Conservation (phyloP, 2,113 vertebrate species). For the Synchiropus splendidus region DNA sequence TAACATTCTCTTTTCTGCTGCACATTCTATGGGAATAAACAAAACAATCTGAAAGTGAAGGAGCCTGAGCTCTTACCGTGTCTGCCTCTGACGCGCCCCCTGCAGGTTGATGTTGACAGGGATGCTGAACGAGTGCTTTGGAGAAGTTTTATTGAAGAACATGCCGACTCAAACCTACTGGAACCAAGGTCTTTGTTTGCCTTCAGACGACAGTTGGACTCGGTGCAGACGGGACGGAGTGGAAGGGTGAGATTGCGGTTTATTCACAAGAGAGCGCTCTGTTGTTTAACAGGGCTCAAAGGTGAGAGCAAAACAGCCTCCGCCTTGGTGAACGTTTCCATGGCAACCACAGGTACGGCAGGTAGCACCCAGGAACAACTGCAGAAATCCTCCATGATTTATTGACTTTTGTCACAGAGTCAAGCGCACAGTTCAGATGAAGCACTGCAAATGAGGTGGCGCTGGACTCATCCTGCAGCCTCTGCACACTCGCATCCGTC, state of each 20-base stretch:
- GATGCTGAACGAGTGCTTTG: conserved; percentile 67
- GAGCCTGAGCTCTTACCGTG: conserved; percentile 60
- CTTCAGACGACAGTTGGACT: conserved; percentile 18
- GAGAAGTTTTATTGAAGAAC: conserved; percentile 50
- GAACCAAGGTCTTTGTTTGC: conserved; percentile 21
- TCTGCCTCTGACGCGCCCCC: conserved; percentile 55
- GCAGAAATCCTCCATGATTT: conserved; percentile 6
- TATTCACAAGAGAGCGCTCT: conserved; percentile 27
- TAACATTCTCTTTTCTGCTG: background rate
- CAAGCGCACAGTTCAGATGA: background rate
- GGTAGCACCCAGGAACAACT: conserved; percentile 24
- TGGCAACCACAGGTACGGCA: conserved; percentile 60
- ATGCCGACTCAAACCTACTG: conserved; percentile 30
- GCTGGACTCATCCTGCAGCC: too few species aligned
- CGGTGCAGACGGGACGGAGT: conserved; percentile 5
- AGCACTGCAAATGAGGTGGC: background rate
- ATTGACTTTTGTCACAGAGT: conserved; percentile 1
- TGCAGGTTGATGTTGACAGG: conserved; percentile 77
- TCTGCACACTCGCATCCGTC: too few species aligned
- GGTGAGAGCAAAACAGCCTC: conserved; percentile 45
- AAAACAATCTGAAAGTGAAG: conserved; percentile 4
- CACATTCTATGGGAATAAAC: too few species aligned
- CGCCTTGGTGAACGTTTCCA: conserved; percentile 52
- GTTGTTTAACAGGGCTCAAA: conserved; percentile 56
- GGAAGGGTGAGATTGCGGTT: conserved; percentile 10